phyloP scores from a whole-genome alignment of 2,113 vertebrate genomes.

The Seriola aureovittata region DNA sequence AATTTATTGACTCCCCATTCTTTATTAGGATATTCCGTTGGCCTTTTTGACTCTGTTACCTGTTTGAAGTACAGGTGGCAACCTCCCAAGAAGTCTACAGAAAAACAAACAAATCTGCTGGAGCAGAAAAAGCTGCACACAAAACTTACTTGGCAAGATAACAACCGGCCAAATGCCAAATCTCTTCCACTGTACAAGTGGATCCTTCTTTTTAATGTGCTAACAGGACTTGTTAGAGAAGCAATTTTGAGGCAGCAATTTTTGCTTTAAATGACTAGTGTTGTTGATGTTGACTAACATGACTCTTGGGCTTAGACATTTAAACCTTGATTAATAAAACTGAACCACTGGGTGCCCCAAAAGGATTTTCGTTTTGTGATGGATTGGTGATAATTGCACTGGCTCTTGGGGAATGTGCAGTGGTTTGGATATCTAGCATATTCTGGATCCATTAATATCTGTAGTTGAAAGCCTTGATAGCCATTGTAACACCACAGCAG shows the following conservation, averaged over 20 bases:
- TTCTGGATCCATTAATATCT: background rate
- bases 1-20: slow-evolving; percentile 1
- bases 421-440: background rate
- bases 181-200: slow-evolving; percentile 8
- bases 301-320: background rate
- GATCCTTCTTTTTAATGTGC: slow-evolving; percentile 20
- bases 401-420: background rate
- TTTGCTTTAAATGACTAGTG: slow-evolving; percentile 9
- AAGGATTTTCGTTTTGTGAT: slow-evolving; percentile 9
- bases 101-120: slow-evolving; percentile 10
- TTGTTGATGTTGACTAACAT: background rate
- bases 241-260: background rate
- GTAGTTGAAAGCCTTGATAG: background rate
- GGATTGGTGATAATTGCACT: background rate
- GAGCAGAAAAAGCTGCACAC: slow-evolving; percentile 21
- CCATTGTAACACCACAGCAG: background rate
- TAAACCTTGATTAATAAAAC: slow-evolving; percentile 7
- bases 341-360: background rate
- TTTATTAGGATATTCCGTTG: slow-evolving; percentile 27
- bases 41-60: slow-evolving; percentile 18
- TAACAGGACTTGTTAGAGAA: background rate
- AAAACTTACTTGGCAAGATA: slow-evolving; percentile 36
- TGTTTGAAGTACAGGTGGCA: slow-evolving; percentile 18
- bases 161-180: slow-evolving; percentile 35
- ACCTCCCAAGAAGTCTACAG: slow-evolving; percentile 15